Evolutionary conservation across 1,140 invertebrate genomes (phyloP), one percentile per base, ranked within the genome.

Genomic region (Hesperophylax magnus): DNA sequence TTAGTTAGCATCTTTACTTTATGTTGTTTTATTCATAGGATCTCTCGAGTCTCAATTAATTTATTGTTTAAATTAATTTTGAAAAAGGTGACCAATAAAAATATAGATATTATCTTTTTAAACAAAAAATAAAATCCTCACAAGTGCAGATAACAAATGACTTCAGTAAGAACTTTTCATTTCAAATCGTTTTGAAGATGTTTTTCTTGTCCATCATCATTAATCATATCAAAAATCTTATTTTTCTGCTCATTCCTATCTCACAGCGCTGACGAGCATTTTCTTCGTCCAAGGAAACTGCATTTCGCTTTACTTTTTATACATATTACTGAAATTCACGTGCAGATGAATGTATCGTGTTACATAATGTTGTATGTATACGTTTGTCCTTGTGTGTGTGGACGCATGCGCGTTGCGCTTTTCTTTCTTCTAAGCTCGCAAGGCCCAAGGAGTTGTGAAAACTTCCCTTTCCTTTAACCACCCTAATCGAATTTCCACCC

Each of bases 361-460:
- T 34, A 17, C 17, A 39, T 39, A 9, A 39, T 9, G 34, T 7
- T 39, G 34, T 39, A 39, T 8, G 72, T 75, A 56, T 39, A 39
- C 34, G 20, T 75, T 15, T 77, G 24, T 77, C 11, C 27, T 15
- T 56, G 56, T 54, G 31, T n/a, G 71, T 39, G 34, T 39, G 34
- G 34, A 20, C 80, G 77, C 81, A 79, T 82, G 81, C 81, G 81
- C 77, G 24, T 24, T 67, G n/a, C 54, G 20, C 17, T 74, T 81
- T 82, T 63, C 81, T 82, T 79, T 82, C 69, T 82, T 82, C 77
- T 79, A 65, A 79, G 71, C 34, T 65, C 76, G 58, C 74, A 18
- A 47, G 27, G 75, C 54, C 80, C 52, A 56, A 77, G 79, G 60
- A 79, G 77, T 67, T 67, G 71, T 52, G 60, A 80, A 76, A 79